phyloP scores from a whole-genome alignment of 2,888 invertebrate species.

The Carterocephalus palaemon region DNA sequence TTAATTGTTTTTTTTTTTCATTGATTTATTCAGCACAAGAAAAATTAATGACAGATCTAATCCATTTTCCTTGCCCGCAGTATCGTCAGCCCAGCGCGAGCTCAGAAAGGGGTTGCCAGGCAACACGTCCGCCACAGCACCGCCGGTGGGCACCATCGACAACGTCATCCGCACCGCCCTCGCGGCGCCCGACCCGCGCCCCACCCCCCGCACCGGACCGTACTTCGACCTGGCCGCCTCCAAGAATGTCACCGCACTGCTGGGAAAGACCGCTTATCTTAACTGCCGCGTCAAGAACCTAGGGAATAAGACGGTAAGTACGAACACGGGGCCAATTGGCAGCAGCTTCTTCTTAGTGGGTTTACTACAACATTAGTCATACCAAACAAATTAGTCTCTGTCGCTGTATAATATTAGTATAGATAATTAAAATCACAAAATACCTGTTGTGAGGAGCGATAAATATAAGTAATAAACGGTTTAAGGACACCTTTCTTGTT shows the following conservation, averaged over 20 bases:
- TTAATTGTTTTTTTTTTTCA: too few relatives aligned
- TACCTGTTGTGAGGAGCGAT: too few relatives aligned
- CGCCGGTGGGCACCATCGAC: constrained; percentile 76
- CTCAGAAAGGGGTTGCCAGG: constrained; percentile 59
- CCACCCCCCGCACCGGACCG: constrained; percentile 81
- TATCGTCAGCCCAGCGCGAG: constrained; percentile 72
- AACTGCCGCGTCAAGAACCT: constrained; percentile 94
- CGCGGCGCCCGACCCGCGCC: constrained; percentile 63
- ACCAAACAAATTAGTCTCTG: too few relatives aligned
- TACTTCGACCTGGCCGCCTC: constrained; percentile 87
- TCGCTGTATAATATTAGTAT: too few relatives aligned
- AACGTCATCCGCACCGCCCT: constrained; percentile 59
- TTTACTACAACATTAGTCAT: too few relatives aligned
- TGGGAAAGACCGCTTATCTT: constrained; percentile 93
- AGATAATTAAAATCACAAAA: too few relatives aligned
- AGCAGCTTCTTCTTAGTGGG: too few relatives aligned
- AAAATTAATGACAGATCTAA: too few relatives aligned
- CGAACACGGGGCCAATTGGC: neutral
- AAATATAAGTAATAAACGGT: neutral
- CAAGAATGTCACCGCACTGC: constrained; percentile 87
- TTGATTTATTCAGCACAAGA: too few relatives aligned
- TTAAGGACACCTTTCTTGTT: neutral
- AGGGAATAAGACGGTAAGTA: constrained; percentile 92
- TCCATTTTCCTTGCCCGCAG: constrained; percentile 38
- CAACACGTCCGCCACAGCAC: constrained; percentile 64